Base-by-base conservation (phyloP, 1,140 invertebrate species). In the Ylistrum balloti region DNA sequence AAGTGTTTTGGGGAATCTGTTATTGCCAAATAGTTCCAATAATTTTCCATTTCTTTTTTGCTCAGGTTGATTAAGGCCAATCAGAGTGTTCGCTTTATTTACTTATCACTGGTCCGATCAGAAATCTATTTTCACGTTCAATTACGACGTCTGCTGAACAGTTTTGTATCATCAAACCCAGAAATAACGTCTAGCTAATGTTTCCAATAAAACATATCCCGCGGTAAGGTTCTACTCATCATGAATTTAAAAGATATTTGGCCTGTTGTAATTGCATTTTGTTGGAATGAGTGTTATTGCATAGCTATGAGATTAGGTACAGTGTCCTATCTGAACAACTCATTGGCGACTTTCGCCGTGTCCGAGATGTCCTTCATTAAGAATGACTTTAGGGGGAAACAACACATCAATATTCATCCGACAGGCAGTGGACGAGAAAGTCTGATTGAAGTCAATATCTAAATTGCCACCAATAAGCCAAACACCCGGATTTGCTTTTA, bases 21-120 rank as follows among this genome's bases (percentile, higher is more conserved):
- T 74, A 74, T 74, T 74, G 56, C 56, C 56, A 74, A 74, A 74
- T 74, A 74, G n/a, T 74, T 74, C 56, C 56, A 74, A 74, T 74
- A n/a, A 74, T 74, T 74, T 74, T 28, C 56, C 15, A 74, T 74
- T 74, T 74, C 56, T 74, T 28, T 74, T 74, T 74, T 74, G 56
- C 56, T n/a, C 22, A 28, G n/a, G 56, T 74, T 74, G 56, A 74
- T 74, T 74, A 74, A 74, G 56, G 56, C 9, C 56, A 74, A 74
- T 74, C 56, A 74, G n/a, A 1, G 1, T 28, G 56, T 74, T 3
- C n/a, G n/a, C 5, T 28, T 74, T 74, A 74, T 74, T 74, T 74
- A 74, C 56, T 74, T 74, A 74, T 74, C 56, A 74, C 56, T 28
- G n/a, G 22, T 74, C 56, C 56, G 56, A 74, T 74, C 56, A 74